A percentile compares a stretch with the other conserved stretches of the same genome.
Conservation (phyloP, 2,797 vertebrate genomes). For the Molothrus aeneus region DNA sequence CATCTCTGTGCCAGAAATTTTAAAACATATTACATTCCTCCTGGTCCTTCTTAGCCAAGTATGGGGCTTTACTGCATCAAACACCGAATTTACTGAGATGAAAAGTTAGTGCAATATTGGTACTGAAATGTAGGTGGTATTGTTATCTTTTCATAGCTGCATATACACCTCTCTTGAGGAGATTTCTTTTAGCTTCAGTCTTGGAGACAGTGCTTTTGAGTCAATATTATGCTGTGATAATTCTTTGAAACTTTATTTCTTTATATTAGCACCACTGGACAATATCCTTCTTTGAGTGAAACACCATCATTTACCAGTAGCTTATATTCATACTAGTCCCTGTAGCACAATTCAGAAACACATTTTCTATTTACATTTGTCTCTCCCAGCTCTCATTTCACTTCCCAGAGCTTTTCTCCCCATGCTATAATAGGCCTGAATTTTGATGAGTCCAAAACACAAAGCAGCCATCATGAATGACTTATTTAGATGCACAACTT, state of each 20-base stretch:
- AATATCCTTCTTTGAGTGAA: slow-evolving; percentile 40
- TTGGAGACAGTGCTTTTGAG: slow-evolving; percentile 20
- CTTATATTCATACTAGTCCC: slow-evolving; percentile 51
- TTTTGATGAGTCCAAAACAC: slow-evolving; percentile 65
- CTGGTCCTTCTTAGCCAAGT: not conserved
- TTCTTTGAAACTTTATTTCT: slow-evolving; percentile 44
- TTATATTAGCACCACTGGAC: slow-evolving; percentile 32
- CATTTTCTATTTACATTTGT: slow-evolving; percentile 63
- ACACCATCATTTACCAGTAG: slow-evolving; percentile 49
- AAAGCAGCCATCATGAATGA: slow-evolving; percentile 60
- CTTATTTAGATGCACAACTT: slow-evolving; percentile 59
- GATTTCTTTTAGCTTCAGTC: slow-evolving; percentile 42
- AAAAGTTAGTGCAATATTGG: slow-evolving; percentile 34
- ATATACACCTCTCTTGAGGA: slow-evolving; percentile 34
- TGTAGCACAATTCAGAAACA: slow-evolving; percentile 51
- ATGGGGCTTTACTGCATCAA: not conserved
- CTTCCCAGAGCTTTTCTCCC: slow-evolving; percentile 46
- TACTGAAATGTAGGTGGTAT: slow-evolving; percentile 16
- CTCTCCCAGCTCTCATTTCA: slow-evolving; percentile 50
- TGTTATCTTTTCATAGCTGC: slow-evolving; percentile 14
- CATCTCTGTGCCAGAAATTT: not conserved
- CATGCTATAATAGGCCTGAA: slow-evolving; percentile 24
- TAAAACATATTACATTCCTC: not conserved
- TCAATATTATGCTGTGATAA: slow-evolving; percentile 41
- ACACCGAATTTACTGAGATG: slow-evolving; percentile 10